Base-by-base conservation (phyloP, 2,797 vertebrate species). In the Valencia hispanica region DNA sequence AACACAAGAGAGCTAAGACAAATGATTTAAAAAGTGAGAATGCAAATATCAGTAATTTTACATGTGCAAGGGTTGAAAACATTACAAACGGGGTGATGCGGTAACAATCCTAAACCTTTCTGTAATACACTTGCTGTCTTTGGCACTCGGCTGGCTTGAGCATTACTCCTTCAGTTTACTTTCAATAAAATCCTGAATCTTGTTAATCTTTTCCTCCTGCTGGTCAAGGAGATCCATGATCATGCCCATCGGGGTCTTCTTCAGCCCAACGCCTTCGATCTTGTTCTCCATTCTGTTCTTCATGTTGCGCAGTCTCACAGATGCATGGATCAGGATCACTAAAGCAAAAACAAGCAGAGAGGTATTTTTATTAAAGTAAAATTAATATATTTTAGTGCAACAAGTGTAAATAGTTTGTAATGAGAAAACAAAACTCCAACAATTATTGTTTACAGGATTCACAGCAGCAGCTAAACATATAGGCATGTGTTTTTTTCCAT, bases 221-320 rank as follows among this genome's bases (percentile, higher is more conserved):
- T 99, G 98, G 74, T 98, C 98, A 82, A 99, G 94, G 53, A 98
- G 97, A 75, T 98, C 97, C 84, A 99, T 93, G 73, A 99, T 95
- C 83, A 99, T 83, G 10, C 98, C 97, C 98, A 99, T 99, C 0
- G 98, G 98, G 0, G 97, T 97, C 94, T 95, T 98, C 96, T 99
- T 99, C 90, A 99, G 82, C 41, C 98, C 98, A 0, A 95, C 95
- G 0, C 93, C 96, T 91, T 99, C 97, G 17, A 98, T 97, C 93
- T 97, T 99, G 93, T 99, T 99, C 94, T 98, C 97, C 93, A 99
- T 68, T 87, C 96, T 97, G 95, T 99, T 99, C 94, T 99, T 99
- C 82, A 99, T 93, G 92, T 96, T 99, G 82, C 98, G 96, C 81
- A 99, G 97, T 82, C 98, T 96, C 94, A 99, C 87, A 0, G 98